Evolutionary conservation across 2,113 vertebrate species (phyloP).

Genomic region (Arothron firmamentum): DNA sequence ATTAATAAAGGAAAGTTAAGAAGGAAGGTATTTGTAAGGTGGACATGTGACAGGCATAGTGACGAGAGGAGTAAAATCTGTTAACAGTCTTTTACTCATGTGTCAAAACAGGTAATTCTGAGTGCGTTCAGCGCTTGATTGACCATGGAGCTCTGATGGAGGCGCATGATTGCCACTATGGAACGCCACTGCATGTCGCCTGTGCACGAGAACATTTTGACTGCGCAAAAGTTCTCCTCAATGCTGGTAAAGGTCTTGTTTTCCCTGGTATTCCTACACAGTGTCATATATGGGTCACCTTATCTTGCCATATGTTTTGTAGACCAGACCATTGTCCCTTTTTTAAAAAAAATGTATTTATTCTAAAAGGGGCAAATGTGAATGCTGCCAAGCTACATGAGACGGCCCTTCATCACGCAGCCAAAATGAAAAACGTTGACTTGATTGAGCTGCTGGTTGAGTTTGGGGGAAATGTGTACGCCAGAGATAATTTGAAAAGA

Average conservation of each 20-base stretch:
- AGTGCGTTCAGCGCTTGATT: constrained; percentile 88
- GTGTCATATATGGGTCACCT: not conserved
- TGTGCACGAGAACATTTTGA: constrained; percentile 85
- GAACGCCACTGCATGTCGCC: constrained; percentile 90
- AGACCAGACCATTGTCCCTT: not conserved
- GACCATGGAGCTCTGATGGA: constrained; percentile 85
- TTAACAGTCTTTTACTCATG: not conserved
- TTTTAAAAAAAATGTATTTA: no score
- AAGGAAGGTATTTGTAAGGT: no score
- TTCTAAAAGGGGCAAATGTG: constrained; percentile 84
- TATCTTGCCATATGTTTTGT: not conserved
- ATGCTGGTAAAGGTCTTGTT: constrained; percentile 75
- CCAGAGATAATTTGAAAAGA: constrained; percentile 85
- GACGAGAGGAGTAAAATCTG: no score
- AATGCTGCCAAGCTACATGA: constrained; percentile 91
- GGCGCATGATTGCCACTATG: constrained; percentile 89
- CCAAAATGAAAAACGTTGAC: constrained; percentile 79
- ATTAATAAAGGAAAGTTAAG: no score
- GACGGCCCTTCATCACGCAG: constrained; percentile 90
- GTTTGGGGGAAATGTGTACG: constrained; percentile 86
- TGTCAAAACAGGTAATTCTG: constrained; percentile 76
- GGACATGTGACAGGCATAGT: no score
- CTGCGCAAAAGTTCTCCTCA: constrained; percentile 85
- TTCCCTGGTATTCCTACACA: not conserved
- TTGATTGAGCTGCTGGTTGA: constrained; percentile 88